Percentiles rank a stretch among this genome's conserved stretches.
These are phyloP conservation scores for Heterotilapia buettikoferi DNA, from an alignment of 2,113 vertebrate species.

Conservation along the genomic window DNA sequence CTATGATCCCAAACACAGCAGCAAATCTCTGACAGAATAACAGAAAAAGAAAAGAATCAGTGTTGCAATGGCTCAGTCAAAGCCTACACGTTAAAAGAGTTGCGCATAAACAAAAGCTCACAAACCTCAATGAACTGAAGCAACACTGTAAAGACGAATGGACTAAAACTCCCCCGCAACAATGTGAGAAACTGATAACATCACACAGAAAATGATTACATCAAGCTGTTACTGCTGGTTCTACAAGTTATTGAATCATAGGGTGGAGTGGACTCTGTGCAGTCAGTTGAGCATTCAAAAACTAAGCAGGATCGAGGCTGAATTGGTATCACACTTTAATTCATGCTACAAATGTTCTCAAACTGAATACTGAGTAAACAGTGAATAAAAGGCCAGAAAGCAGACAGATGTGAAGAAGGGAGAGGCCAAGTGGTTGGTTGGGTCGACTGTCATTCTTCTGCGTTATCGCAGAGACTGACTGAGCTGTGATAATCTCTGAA, in stretches of 20 bases:
- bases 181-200: background rate
- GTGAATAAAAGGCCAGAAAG: background rate
- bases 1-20: background rate
- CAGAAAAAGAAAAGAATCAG: background rate
- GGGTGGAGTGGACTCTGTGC: background rate
- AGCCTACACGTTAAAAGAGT: background rate
- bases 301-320: background rate
- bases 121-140: background rate
- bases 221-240: background rate
- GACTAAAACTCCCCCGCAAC: background rate
- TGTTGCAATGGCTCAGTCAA: background rate
- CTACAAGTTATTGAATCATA: background rate
- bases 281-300: background rate
- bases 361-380: background rate
- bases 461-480: conserved; percentile 35
- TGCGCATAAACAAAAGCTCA: background rate
- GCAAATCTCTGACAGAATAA: background rate
- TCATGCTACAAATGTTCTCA: background rate
- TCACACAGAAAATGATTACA: background rate
- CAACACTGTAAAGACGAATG: background rate
- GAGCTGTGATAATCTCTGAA: conserved; percentile 60
- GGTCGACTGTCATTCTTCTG: background rate
- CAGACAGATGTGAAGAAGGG: background rate
- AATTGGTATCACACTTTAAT: conserved; percentile 26
- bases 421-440: background rate